Conservation (phyloP, 2,113 vertebrate species). For the Psilopsiagon aurifrons region DNA sequence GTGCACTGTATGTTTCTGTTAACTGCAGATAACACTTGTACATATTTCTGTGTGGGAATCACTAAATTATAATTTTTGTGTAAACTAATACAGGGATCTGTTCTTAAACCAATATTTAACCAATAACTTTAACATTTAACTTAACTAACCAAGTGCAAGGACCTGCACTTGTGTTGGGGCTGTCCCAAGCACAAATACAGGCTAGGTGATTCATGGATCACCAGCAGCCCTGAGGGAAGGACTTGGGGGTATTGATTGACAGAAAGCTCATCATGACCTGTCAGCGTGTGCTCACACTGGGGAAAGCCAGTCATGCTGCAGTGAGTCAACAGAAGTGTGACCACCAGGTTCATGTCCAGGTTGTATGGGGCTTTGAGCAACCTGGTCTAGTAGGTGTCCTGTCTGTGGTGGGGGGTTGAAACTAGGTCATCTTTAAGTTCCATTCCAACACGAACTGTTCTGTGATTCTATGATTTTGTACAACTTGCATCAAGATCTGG, state of each 20-base stretch:
- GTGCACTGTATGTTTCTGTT: accelerated
- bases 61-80: background rate
- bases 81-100: background rate
- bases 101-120: background rate
- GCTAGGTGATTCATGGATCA: background rate
- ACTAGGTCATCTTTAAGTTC: background rate
- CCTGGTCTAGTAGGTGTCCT: background rate
- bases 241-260: background rate
- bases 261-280: background rate
- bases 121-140: background rate
- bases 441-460: background rate
- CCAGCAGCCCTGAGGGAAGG: background rate
- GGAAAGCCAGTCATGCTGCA: background rate
- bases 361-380: background rate
- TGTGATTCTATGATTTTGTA: background rate
- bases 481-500: background rate
- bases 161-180: background rate
- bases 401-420: background rate
- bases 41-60: background rate
- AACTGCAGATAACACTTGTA: background rate
- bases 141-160: background rate
- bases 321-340: background rate
- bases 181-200: background rate
- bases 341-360: background rate
- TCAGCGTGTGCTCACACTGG: background rate